Base-by-base conservation (phyloP, 2,797 vertebrate genomes). In the Ara ararauna region DNA sequence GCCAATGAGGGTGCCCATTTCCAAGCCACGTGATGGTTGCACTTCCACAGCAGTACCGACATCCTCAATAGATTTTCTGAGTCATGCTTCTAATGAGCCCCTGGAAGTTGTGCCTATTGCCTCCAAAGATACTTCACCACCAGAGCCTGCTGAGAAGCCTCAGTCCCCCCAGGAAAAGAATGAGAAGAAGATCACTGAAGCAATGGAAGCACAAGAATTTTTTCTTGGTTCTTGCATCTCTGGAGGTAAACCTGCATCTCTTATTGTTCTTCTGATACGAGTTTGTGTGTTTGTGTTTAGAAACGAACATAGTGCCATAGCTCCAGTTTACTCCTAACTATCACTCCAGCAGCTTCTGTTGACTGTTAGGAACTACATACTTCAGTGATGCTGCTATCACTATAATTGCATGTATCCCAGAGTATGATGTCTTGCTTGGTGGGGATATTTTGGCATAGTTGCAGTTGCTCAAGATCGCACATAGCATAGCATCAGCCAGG, bases 1-100 rank as follows among this genome's bases (percentile, higher is more conserved):
- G 34, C 91, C 95, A 1, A 75, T 97, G 96, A 97, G 96, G 40
- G 96, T 97, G 72, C 96, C 93, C 3, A 6, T 96, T 56, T 90
- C 93, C 38, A 86, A 87, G 48, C 56, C 44, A 7, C 8, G 30
- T 47, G 72, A 80, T 40, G 42, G 20, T 78, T 26, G 32, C 18
- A 36, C 18, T n/a, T 86, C 58, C 48, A 45, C 10, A 70, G 27
- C 34, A 38, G 21, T 76, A 76, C 78, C n/a, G 4, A 68, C 22
- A 23, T 67, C 30, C 60, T 75, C 61, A 15, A 32, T 34, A 36
- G 42, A 36, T 40, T 29, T 70, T 89, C 75, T 75, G 54, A 65
- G 9, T 42, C 15, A 27, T 82, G 47, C 47, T 81, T 74, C 62
- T 56, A 82, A 26, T 27, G 42, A 94, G 26, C 13, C 51, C 29